phyloP scores from a whole-genome alignment of 2,113 vertebrate genomes.

The Jacana jacana region DNA sequence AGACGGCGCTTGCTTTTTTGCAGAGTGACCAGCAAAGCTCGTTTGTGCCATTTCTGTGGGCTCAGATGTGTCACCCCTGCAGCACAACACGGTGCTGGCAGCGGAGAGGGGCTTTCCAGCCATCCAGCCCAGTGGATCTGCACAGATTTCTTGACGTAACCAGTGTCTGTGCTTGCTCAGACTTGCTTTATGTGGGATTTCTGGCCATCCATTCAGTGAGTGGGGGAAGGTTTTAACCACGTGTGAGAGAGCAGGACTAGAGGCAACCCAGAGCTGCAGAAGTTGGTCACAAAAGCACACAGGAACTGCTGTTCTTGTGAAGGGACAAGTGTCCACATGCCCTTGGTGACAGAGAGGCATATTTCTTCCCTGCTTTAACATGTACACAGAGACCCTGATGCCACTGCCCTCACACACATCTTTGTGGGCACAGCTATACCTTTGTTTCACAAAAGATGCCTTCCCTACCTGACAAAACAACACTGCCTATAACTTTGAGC shows the following conservation, averaged over 20 bases:
- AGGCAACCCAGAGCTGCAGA: background rate
- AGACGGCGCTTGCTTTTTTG: fast-evolving
- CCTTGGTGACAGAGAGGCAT: background rate
- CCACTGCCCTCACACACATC: background rate
- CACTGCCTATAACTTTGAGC: background rate
- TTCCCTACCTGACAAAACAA: background rate
- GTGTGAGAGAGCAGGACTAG: background rate
- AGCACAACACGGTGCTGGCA: fast-evolving
- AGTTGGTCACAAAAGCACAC: background rate
- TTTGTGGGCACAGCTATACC: background rate
- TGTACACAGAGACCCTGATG: background rate
- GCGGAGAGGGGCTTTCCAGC: background rate
- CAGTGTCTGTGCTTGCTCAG: background rate
- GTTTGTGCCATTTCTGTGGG: background rate
- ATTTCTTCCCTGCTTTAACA: background rate
- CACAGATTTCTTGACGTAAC: background rate
- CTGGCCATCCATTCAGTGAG: background rate
- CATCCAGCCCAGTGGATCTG: background rate
- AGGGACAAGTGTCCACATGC: background rate
- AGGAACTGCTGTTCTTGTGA: fast-evolving
- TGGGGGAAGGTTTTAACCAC: background rate
- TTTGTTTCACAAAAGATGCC: background rate
- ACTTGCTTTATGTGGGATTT: background rate
- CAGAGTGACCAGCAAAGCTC: background rate
- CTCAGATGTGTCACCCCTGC: background rate